Evolutionary conservation across 2,113 vertebrate species (phyloP).

Genomic region (Lampris incognitus): DNA sequence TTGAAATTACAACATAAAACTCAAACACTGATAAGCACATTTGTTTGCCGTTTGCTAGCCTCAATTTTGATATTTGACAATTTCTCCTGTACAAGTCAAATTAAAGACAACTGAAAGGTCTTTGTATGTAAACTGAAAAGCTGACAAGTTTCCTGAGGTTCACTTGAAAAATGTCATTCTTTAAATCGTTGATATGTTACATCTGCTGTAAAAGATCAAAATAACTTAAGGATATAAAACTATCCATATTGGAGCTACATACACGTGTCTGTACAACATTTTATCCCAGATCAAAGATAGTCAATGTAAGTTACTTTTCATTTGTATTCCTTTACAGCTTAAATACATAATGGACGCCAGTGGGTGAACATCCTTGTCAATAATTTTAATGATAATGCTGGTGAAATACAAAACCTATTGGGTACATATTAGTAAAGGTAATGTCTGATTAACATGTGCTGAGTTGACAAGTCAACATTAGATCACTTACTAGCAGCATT

Average conservation of each 20-base stretch:
- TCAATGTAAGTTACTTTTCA: background rate
- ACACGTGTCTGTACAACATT: background rate
- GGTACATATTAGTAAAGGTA: constrained; percentile 43
- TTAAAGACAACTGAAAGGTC: background rate
- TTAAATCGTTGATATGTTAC: constrained; percentile 1
- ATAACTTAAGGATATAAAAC: constrained; percentile 3
- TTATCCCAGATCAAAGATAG: background rate
- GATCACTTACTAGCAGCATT: constrained; percentile 24
- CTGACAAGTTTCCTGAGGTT: background rate
- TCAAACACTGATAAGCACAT: constrained; percentile 1
- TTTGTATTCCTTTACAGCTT: no score
- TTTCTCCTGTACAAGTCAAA: background rate
- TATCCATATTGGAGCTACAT: background rate
- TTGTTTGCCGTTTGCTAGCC: background rate
- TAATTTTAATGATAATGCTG: constrained; percentile 54
- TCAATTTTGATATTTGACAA: background rate
- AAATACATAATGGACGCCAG: background rate
- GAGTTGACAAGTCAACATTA: constrained; percentile 14
- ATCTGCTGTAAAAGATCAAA: background rate
- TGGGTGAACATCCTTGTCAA: background rate
- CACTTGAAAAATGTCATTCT: background rate
- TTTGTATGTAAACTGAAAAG: background rate
- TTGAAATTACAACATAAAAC: background rate
- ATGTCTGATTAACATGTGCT: constrained; percentile 15
- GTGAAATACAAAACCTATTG: constrained; percentile 55